Percentiles rank a stretch among this genome's conserved stretches.
These are phyloP conservation scores for Abrostola triplasia DNA, from an alignment of 2,888 invertebrate genomes.

Conservation along the genomic window DNA sequence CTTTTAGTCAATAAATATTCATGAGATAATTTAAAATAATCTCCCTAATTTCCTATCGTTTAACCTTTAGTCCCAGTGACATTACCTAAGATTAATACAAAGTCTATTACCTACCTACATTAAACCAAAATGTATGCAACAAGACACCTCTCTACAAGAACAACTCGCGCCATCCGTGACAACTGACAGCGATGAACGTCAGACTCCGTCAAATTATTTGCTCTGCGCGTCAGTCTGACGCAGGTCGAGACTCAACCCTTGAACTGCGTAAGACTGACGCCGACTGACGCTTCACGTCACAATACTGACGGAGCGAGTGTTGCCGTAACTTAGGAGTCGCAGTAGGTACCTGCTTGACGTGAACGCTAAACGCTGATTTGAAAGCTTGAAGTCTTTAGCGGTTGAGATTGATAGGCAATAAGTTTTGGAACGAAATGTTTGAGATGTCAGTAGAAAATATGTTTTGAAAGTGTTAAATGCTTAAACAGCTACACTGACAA, in stretches of 20 bases:
- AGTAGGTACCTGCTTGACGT: conserved; percentile 12
- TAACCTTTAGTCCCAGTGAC: too few species aligned
- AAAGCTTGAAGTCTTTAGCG: conserved; percentile 33
- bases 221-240: conserved; percentile 52
- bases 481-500: background rate
- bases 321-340: conserved; percentile 46
- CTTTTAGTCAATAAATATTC: too few species aligned
- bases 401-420: conserved; percentile 1
- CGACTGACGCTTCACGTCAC: conserved; percentile 48
- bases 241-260: conserved; percentile 56
- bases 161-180: conserved; percentile 30
- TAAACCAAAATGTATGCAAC: background rate
- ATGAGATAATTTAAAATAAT: too few species aligned
- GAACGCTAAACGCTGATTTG: conserved; percentile 28
- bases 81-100: background rate
- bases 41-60: too few species aligned
- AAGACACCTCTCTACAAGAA: background rate
- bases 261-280: conserved; percentile 35
- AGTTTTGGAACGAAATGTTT: background rate
- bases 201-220: conserved; percentile 63
- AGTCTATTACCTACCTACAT: background rate
- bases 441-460: background rate
- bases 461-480: background rate
- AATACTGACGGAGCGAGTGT: conserved; percentile 48
- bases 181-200: conserved; percentile 55